Base-by-base conservation (phyloP, 2,797 vertebrate genomes). In the Scarus forsteni region DNA sequence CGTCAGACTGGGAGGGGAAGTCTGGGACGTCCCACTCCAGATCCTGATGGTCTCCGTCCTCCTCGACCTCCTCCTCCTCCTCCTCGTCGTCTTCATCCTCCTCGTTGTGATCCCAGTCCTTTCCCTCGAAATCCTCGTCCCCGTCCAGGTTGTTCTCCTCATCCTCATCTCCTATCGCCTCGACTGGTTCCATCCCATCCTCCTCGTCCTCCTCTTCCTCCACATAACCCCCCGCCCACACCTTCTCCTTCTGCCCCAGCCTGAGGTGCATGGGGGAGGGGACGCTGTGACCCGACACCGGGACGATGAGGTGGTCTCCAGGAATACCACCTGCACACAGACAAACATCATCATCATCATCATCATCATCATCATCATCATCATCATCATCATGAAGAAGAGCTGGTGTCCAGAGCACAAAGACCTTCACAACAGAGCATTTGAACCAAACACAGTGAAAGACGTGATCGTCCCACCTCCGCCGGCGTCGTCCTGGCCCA, bases 191-290 rank as follows among this genome's bases (percentile, higher is more conserved):
- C 16, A 90, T 53, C 38, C 81, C 54, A 49, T 90, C 90, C 35
- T 79, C 70, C 0, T 80, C 83, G 8, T 60, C 57, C 34, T 79
- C 58, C 13, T 55, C 75, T 6, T 61, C 44, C 1, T 73, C 91
- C 10, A 90, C 80, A 71, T 88, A 93, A 69, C 93, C 92, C 1
- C 78, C 85, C 8, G 80, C 85, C 93, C 93, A 94, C 56, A 86
- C 85, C 61, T 82, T 88, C 14, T 94, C 92, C 52, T 93, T 94
- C 72, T 93, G 92, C 11, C 88, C 92, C 57, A 94, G 84, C 72
- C 92, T 87, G 55, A 95, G 87, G 70, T 94, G 94, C 91, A 93
- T 90, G 67, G 93, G 85, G 73, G 89, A 94, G 75, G 92, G 88
- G 0, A 92, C 89, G 11, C 89, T 92, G 78, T 92, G 91, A 66